These are phyloP conservation scores for Ernsta delagoae DNA, from an alignment of 2,888 invertebrate genomes.

Conservation along the genomic window DNA sequence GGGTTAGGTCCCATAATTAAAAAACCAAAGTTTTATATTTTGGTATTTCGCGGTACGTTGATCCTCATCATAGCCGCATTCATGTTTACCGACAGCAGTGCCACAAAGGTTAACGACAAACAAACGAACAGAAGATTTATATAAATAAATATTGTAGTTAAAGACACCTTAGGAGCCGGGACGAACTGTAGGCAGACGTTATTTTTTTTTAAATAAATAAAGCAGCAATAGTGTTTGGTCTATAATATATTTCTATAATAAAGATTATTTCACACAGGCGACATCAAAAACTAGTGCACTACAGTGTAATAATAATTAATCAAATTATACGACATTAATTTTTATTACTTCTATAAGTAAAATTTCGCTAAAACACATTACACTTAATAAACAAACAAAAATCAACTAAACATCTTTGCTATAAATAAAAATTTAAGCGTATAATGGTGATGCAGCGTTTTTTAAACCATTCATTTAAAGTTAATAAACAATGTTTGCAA, in stretches of 20 bases:
- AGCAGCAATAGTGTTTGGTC: constrained; percentile 16
- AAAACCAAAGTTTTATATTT: no score
- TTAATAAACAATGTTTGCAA: constrained; percentile 11
- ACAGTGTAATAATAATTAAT: constrained; percentile 19
- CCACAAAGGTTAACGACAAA: no score
- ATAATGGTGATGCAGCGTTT: constrained; percentile 8
- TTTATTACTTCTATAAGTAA: constrained; percentile 23
- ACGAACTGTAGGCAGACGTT: no score
- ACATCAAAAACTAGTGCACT: constrained; percentile 24
- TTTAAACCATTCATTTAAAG: background rate
- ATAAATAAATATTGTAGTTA: no score
- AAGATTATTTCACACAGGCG: constrained; percentile 24
- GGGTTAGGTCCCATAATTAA: no score
- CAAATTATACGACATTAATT: constrained; percentile 53
- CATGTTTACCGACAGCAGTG: no score
- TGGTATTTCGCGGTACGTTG: no score
- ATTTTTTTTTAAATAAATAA: constrained; percentile 2
- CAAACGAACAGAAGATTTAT: no score
- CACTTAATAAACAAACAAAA: constrained; percentile 12
- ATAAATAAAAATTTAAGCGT: constrained; percentile 23
- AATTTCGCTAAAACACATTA: constrained; percentile 23
- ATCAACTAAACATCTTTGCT: constrained; percentile 2
- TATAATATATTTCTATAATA: constrained; percentile 23
- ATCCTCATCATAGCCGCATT: no score
- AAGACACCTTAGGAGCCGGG: no score